Evolutionary conservation across 2,797 vertebrate genomes (phyloP), one percentile per base, ranked within the genome.

Genomic region (Cynodonichthys magdalenae): DNA sequence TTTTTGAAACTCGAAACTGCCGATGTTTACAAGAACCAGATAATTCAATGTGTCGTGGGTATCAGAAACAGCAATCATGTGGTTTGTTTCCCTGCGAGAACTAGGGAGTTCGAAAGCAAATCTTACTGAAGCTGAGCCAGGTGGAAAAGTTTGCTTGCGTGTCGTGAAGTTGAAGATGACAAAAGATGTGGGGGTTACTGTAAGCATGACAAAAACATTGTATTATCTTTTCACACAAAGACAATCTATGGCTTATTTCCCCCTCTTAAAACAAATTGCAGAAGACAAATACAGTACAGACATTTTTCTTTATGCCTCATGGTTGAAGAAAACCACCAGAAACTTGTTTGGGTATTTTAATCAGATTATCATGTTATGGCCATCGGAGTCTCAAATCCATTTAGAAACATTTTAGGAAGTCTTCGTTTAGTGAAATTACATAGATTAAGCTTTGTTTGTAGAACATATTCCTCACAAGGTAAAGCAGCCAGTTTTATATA

Each of bases 11-110:
- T 44, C 5, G n/a, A 84, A 69, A 60, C 69, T 36, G 1, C 28
- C 39, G 53, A 63, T 80, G 80, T 81, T 85, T 81, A 75, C 73
- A 65, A 61, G 67, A 71, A 69, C 3, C 56, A 47, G 70, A 82
- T 79, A 58, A 80, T 66, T 69, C 39, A 63, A 73, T 51, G 85
- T 78, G 76, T 69, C 44, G 64, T 53, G 66, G 66, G 71, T 76
- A 75, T 84, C 62, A 70, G 69, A 75, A 78, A 59, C 75, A 71
- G 71, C 74, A 68, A 79, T 84, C 64, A 49, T 84, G 81, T 67
- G 82, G 85, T 82, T 69, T 77, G 60, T 19, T 11, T 69, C 47
- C 5, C 59, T 41, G 73, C 65, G 66, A 57, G 69, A 71, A 58
- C 49, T 15, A n/a, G 62, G 66, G 18, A 41, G 63, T 66, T 58